A percentile compares a stretch with the other conserved stretches of the same genome.
Evolutionary conservation across 1,140 invertebrate genomes (phyloP).

Genomic region (Drosophila melanogaster): DNA sequence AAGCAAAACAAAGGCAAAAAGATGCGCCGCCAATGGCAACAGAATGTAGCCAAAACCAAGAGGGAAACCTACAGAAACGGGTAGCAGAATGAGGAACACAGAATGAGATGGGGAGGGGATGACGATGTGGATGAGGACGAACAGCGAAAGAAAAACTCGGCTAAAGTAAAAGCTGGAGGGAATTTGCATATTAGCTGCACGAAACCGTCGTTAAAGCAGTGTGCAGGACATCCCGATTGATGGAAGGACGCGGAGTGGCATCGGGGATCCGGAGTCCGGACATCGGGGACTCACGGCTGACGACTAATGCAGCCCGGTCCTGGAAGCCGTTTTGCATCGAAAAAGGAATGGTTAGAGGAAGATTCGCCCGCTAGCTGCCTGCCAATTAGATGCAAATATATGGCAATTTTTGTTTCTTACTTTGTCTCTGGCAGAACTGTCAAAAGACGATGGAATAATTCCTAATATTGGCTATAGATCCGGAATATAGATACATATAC

Average conservation of each 20-base stretch:
- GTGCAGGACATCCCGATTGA: slow-evolving; percentile 58
- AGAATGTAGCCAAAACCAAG: slow-evolving; percentile 27
- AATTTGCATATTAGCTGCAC: slow-evolving; percentile 80
- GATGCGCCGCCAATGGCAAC: slow-evolving; percentile 46
- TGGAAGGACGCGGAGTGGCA: slow-evolving; percentile 11
- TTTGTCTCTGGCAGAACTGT: slow-evolving; percentile 7
- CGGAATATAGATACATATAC: slow-evolving; percentile 3
- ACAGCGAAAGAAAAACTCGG: slow-evolving; percentile 55
- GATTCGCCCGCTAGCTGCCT: slow-evolving; percentile 59
- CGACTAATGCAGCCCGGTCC: slow-evolving; percentile 27
- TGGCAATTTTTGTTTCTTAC: slow-evolving; percentile 36
- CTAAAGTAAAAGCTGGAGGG: slow-evolving; percentile 75
- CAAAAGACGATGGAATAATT: slow-evolving; percentile 39
- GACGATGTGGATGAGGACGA: not conserved
- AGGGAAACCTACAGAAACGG: slow-evolving; percentile 9
- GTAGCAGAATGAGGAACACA: not conserved
- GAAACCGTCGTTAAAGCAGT: slow-evolving; percentile 60
- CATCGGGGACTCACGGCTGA: slow-evolving; percentile 1
- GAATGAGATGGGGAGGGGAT: too few relatives aligned
- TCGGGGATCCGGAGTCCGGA: not conserved
- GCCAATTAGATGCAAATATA: slow-evolving; percentile 80
- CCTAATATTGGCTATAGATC: slow-evolving; percentile 33
- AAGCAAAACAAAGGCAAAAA: slow-evolving; percentile 76
- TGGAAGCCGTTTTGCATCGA: slow-evolving; percentile 43
- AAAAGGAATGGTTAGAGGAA: slow-evolving; percentile 13